Evolutionary conservation across 1,140 invertebrate species (phyloP).

Genomic region (Lucilia sericata): DNA sequence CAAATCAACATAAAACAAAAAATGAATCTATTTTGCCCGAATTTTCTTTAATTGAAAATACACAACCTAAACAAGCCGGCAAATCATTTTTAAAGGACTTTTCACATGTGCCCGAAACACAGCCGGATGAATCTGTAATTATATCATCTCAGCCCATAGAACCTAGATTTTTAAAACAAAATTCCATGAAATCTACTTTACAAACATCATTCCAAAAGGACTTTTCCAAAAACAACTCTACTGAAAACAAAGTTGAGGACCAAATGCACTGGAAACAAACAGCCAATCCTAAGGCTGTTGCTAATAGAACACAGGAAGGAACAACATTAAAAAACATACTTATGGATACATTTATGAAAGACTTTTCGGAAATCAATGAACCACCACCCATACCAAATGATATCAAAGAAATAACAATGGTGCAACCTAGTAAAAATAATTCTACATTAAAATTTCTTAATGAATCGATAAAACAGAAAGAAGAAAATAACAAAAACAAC

Average conservation of each 20-base stretch:
- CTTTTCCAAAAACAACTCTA: neutral
- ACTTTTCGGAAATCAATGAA: conserved; percentile 52
- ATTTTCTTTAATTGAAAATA: conserved; percentile 45
- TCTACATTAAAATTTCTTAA: conserved; percentile 28
- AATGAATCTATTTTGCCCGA: conserved; percentile 57
- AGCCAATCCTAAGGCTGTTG: neutral
- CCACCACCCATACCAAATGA: conserved; percentile 11
- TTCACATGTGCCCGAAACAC: conserved; percentile 59
- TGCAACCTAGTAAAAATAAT: conserved; percentile 11
- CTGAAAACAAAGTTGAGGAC: neutral
- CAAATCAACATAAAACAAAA: conserved; percentile 51
- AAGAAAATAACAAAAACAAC: neutral
- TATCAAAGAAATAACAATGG: conserved; percentile 11
- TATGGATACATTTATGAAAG: conserved; percentile 58
- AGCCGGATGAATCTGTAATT: conserved; percentile 40
- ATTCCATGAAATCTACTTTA: neutral
- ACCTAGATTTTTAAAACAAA: conserved; percentile 7
- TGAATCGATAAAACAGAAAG: conserved; percentile 20
- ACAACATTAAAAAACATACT: conserved; percentile 25
- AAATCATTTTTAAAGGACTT: conserved; percentile 40
- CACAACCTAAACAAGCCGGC: conserved; percentile 30
- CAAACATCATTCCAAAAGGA: neutral
- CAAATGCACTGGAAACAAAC: neutral
- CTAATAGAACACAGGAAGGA: conserved; percentile 23
- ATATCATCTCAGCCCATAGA: neutral